A percentile compares a stretch with the other conserved stretches of the same genome.
Evolutionary conservation across 2,113 vertebrate genomes (phyloP).

Genomic region (Capra hircus): DNA sequence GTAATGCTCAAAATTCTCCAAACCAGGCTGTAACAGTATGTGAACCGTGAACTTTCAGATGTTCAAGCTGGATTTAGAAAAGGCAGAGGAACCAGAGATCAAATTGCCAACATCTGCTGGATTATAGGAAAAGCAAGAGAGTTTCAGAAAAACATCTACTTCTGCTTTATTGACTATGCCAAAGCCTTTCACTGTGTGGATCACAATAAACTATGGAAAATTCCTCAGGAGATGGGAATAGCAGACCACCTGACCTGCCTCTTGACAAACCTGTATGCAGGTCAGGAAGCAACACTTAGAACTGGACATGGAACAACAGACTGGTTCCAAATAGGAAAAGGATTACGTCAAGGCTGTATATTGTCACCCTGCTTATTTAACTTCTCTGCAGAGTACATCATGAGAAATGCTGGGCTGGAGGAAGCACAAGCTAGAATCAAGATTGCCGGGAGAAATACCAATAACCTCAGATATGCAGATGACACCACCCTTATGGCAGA

Average conservation of each 20-base stretch:
- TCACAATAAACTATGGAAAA: background rate
- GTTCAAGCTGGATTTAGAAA: background rate
- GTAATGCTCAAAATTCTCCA: background rate
- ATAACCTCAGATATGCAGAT: background rate
- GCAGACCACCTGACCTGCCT: background rate
- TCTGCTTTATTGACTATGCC: background rate
- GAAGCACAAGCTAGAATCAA: background rate
- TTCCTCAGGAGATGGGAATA: background rate
- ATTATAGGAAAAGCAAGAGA: background rate
- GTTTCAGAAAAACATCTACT: background rate
- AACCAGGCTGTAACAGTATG: background rate
- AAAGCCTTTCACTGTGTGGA: background rate
- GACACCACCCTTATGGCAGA: background rate
- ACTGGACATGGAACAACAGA: background rate
- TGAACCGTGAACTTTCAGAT: background rate
- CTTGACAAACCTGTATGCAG: background rate
- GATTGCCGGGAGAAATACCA: fast-evolving
- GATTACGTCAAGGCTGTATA: background rate
- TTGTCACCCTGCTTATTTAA: background rate
- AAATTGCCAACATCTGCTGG: background rate
- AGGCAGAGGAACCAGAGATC: background rate
- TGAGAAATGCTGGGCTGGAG: background rate
- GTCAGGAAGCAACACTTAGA: background rate
- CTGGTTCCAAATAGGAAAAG: background rate
- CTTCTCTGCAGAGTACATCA: background rate